Evolutionary conservation across 2,113 vertebrate genomes (phyloP).

Genomic region (Campylorhamphus procurvoides): DNA sequence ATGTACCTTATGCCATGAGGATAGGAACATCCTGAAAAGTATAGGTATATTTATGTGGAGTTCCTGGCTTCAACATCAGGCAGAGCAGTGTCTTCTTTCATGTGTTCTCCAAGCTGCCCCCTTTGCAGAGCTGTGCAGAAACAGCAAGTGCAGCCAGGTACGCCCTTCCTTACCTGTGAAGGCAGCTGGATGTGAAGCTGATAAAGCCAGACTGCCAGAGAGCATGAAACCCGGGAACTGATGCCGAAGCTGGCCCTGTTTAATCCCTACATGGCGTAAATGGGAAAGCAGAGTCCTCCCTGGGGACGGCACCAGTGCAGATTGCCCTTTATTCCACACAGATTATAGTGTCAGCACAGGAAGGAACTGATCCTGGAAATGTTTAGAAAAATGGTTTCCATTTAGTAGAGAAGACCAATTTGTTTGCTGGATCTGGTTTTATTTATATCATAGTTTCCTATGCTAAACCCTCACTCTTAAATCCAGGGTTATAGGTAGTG

Average conservation of each 20-base stretch:
- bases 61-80: not conserved
- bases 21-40: not conserved
- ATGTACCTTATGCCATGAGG: not conserved
- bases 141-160: rapidly evolving
- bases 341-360: not conserved
- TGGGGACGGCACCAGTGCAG: not conserved
- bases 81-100: not conserved
- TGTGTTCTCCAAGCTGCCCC: not conserved
- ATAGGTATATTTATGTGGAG: not conserved
- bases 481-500: not conserved
- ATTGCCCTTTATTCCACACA: not conserved
- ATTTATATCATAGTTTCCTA: not conserved
- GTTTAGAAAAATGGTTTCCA: not conserved
- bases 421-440: not conserved
- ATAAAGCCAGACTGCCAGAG: not conserved
- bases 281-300: not conserved
- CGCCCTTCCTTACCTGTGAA: rapidly evolving
- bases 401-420: not conserved
- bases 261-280: not conserved
- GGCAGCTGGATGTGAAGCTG: not conserved
- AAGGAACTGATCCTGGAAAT: not conserved
- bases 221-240: not conserved
- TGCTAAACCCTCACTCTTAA: not conserved
- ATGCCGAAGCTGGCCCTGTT: not conserved
- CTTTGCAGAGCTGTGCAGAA: not conserved